phyloP scores from a whole-genome alignment of 2,113 vertebrate genomes.

The Chamaetylas fuelleborni region DNA sequence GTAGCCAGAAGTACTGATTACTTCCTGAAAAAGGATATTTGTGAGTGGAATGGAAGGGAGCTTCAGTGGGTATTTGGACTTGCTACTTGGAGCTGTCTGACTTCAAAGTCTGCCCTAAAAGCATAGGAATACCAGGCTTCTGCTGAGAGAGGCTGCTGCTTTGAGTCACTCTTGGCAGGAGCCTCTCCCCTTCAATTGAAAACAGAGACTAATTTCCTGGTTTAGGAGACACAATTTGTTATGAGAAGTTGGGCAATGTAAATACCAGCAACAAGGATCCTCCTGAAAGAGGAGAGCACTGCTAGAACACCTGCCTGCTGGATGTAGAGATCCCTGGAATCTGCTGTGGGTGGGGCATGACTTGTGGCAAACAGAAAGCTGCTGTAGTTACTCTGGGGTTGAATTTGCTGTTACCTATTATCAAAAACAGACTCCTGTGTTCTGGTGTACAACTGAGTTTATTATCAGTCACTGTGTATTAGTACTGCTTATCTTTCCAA shows the following conservation, averaged over 20 bases:
- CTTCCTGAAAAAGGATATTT: rapidly evolving
- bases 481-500: background rate
- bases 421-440: background rate
- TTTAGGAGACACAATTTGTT: background rate
- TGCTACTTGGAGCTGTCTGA: background rate
- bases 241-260: background rate
- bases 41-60: background rate
- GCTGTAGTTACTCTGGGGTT: background rate
- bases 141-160: background rate
- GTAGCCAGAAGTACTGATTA: background rate
- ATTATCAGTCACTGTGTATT: background rate
- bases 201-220: background rate
- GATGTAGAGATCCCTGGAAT: no score
- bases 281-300: background rate
- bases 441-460: background rate
- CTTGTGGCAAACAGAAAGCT: background rate
- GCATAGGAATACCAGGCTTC: background rate
- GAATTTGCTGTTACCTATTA: background rate
- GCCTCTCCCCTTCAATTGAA: background rate
- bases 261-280: background rate
- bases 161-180: background rate
- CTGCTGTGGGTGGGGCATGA: background rate
- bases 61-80: background rate
- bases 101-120: background rate
- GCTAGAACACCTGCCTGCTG: background rate